Percentiles rank a stretch among this genome's conserved stretches.
phyloP scores from a whole-genome alignment of 1,140 invertebrate species.

The Drosophila ficusphila region DNA sequence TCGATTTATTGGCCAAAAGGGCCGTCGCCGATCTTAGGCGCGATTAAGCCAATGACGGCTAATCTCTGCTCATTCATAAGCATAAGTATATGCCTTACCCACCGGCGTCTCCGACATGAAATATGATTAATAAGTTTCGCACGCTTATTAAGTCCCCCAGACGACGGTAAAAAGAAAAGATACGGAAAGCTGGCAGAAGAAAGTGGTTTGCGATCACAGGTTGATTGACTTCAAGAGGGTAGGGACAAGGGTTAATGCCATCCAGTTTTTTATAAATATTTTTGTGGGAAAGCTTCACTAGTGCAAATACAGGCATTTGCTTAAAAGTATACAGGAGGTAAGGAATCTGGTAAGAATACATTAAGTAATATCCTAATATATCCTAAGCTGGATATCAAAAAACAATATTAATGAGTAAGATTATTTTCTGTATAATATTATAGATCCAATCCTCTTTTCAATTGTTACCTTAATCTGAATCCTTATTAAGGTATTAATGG shows the following conservation, averaged over 20 bases:
- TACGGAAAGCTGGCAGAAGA: slow-evolving; percentile 31
- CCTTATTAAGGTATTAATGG: background rate
- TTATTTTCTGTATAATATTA: no score
- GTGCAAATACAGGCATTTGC: no score
- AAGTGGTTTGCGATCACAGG: slow-evolving; percentile 56
- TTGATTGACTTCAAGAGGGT: slow-evolving; percentile 54
- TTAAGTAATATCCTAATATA: no score
- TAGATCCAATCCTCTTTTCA: no score
- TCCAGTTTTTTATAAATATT: background rate
- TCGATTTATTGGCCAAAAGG: slow-evolving; percentile 23
- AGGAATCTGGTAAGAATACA: background rate
- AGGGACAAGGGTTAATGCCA: slow-evolving; percentile 12
- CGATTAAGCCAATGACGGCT: slow-evolving; percentile 69
- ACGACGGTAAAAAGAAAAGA: slow-evolving; percentile 23
- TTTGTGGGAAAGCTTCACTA: background rate
- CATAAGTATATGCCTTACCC: slow-evolving; percentile 33
- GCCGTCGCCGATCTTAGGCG: slow-evolving; percentile 56
- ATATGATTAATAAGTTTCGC: slow-evolving; percentile 80
- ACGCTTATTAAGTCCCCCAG: slow-evolving; percentile 65
- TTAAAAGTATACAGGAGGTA: background rate
- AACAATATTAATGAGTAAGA: no score
- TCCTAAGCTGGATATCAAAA: no score
- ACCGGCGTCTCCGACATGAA: slow-evolving; percentile 31
- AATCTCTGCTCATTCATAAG: slow-evolving; percentile 73
- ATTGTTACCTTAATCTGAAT: background rate